Conservation (phyloP, 2,888 invertebrate genomes). For the Vanessa cardui region DNA sequence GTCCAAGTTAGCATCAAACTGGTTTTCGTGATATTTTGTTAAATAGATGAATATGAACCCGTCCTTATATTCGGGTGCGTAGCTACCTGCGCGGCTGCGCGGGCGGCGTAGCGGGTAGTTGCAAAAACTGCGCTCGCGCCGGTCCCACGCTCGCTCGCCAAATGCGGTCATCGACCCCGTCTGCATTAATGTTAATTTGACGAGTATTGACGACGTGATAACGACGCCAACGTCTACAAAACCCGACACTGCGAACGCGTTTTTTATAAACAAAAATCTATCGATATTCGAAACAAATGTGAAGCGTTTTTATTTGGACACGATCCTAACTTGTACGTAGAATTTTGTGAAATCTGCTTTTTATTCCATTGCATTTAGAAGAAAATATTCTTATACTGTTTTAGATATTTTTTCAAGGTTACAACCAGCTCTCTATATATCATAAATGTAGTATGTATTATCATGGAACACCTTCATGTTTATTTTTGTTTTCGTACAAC, state of each 20-base stretch:
- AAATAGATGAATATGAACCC: slow-evolving; percentile 28
- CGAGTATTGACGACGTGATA: slow-evolving; percentile 61
- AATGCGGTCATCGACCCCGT: slow-evolving; percentile 63
- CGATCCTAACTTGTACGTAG: not conserved
- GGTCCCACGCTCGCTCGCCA: slow-evolving; percentile 69
- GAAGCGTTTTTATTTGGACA: slow-evolving; percentile 7
- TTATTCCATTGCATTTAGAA: not conserved
- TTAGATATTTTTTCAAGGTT: no score
- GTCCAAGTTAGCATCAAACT: slow-evolving; percentile 19
- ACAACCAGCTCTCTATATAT: no score
- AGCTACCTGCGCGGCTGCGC: slow-evolving; percentile 47
- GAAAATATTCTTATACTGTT: no score
- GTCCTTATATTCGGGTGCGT: slow-evolving; percentile 41
- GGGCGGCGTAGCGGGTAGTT: slow-evolving; percentile 53
- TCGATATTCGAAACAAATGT: slow-evolving; percentile 22
- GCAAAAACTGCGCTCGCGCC: slow-evolving; percentile 68
- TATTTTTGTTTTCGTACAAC: no score
- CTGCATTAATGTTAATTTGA: slow-evolving; percentile 75
- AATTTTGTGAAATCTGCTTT: not conserved
- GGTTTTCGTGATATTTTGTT: slow-evolving; percentile 28
- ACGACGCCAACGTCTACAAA: slow-evolving; percentile 47
- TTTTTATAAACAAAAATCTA: slow-evolving; percentile 43
- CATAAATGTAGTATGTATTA: no score
- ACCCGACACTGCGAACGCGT: slow-evolving; percentile 42
- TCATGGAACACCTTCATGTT: no score